These are phyloP conservation scores for Linurgus olivaceus DNA, from an alignment of 2,797 vertebrate species.

Conservation along the genomic window DNA sequence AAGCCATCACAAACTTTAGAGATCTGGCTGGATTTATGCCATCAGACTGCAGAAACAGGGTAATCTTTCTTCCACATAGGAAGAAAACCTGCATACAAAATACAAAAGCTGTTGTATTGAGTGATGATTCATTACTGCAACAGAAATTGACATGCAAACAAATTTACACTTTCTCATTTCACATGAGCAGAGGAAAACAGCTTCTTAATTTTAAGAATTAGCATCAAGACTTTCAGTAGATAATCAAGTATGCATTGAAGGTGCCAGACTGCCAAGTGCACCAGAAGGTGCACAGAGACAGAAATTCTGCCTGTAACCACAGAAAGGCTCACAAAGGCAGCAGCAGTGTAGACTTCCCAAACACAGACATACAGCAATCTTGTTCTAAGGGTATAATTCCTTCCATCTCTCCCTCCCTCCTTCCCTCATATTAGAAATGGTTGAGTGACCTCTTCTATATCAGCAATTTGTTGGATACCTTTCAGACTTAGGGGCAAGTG, in stretches of 20 bases:
- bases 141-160: background rate
- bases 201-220: constrained; percentile 23
- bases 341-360: background rate
- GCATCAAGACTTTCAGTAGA: constrained; percentile 3
- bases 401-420: background rate
- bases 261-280: background rate
- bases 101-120: background rate
- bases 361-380: background rate
- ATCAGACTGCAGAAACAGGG: background rate
- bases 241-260: background rate
- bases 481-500: background rate
- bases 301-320: background rate
- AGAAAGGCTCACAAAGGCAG: background rate
- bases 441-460: background rate
- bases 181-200: background rate
- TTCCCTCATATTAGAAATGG: background rate
- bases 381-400: background rate
- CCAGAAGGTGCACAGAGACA: background rate
- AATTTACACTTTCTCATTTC: constrained; percentile 27
- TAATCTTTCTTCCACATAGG: background rate
- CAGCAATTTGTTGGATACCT: background rate
- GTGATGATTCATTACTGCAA: constrained; percentile 36
- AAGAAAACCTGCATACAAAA: background rate
- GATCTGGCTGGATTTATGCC: background rate
- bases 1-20: background rate